phyloP scores from a whole-genome alignment of 2,113 vertebrate genomes.

The Rynchops niger region DNA sequence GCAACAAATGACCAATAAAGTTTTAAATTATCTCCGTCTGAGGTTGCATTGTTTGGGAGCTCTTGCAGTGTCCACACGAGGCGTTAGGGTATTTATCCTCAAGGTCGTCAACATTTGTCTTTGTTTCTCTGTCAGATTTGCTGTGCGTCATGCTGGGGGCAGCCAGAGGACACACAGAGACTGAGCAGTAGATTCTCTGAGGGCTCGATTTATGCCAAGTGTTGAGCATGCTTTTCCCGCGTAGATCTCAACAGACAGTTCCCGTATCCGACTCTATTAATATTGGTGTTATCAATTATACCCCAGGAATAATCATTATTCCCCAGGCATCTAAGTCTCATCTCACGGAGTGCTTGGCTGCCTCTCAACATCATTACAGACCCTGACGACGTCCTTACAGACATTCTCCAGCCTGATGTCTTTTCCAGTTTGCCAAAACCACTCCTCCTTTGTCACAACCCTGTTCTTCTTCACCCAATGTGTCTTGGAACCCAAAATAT shows the following conservation, averaged over 20 bases:
- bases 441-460: neutral
- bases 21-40: neutral
- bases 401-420: neutral
- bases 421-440: neutral
- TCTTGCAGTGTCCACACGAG: neutral
- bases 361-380: neutral
- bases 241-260: neutral
- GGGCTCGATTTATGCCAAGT: neutral
- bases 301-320: too few species aligned
- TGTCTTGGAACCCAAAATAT: neutral
- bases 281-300: neutral
- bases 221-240: neutral
- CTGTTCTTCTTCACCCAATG: neutral
- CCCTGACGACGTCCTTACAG: neutral
- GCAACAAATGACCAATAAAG: neutral
- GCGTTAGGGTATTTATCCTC: neutral
- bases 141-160: neutral
- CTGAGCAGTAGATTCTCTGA: neutral
- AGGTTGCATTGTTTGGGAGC: neutral
- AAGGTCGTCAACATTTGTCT: conserved; percentile 1
- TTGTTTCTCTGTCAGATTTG: neutral
- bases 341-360: neutral
- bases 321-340: neutral
- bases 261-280: neutral
- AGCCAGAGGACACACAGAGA: conserved; percentile 8